Conservation (phyloP, 2,113 vertebrate species). For the Saimiri boliviensis region DNA sequence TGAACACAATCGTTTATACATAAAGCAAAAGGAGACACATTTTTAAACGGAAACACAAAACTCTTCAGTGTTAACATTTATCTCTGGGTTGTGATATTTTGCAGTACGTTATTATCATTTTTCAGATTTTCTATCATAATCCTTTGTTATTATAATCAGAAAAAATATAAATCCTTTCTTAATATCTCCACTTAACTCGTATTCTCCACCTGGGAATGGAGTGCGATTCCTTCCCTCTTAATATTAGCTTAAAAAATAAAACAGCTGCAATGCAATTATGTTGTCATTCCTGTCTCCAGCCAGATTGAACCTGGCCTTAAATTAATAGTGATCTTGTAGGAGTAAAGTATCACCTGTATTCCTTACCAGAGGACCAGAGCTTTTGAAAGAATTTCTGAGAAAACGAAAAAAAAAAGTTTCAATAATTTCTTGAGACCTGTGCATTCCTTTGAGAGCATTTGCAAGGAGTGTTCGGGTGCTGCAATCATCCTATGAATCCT, state of each 20-base stretch:
- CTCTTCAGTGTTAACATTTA: not conserved
- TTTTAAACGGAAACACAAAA: not conserved
- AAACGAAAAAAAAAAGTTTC: not conserved
- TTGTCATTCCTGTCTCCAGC: not conserved
- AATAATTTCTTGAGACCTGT: not conserved
- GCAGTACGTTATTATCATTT: not conserved
- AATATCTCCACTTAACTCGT: not conserved
- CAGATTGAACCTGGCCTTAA: not conserved
- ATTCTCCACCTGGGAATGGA: not conserved
- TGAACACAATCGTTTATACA: not conserved
- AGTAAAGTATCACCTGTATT: not conserved
- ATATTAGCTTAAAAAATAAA: not conserved
- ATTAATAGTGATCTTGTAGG: not conserved
- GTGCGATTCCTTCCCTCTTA: not conserved
- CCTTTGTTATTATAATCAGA: not conserved
- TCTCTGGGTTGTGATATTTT: not conserved
- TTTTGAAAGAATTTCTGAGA: not conserved
- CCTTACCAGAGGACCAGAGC: not conserved
- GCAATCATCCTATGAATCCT: rapidly evolving
- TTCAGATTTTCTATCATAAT: not conserved
- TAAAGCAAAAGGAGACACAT: slow-evolving; percentile 1
- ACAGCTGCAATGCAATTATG: not conserved
- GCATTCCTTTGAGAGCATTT: not conserved
- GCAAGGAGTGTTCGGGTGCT: not conserved
- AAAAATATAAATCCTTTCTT: not conserved